phyloP scores from a whole-genome alignment of 2,888 invertebrate species.

The Machimus rusticus region DNA sequence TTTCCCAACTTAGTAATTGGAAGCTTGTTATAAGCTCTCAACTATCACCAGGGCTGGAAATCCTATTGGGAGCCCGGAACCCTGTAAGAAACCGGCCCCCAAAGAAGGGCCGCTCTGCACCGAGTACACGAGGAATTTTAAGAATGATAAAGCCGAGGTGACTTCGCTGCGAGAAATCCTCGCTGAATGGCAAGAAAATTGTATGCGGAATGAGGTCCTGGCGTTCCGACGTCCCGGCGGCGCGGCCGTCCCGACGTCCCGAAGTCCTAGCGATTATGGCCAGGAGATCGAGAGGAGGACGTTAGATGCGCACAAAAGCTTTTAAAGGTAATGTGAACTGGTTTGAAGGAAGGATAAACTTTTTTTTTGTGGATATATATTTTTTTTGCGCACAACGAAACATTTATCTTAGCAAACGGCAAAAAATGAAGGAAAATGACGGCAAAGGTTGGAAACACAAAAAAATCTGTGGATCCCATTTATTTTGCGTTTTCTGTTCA shows the following conservation, averaged over 20 bases:
- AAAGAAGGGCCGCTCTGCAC: neutral
- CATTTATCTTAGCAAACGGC: conserved; percentile 36
- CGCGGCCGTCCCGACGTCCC: too few relatives aligned
- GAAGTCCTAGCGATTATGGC: neutral
- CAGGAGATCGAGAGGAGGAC: neutral
- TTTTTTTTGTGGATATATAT: neutral
- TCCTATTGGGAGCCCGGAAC: neutral
- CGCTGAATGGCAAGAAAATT: neutral
- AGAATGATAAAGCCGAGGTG: neutral
- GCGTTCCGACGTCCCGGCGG: too few relatives aligned
- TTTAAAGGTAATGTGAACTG: conserved; percentile 35
- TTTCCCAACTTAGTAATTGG: conserved; percentile 24
- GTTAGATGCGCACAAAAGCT: conserved; percentile 14
- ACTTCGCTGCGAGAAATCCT: neutral
- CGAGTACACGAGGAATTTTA: neutral
- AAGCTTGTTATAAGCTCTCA: conserved; percentile 30
- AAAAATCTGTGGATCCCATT: conserved; percentile 37
- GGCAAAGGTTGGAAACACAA: conserved; percentile 29
- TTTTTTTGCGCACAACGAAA: conserved; percentile 20
- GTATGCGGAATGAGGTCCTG: neutral
- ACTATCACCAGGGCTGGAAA: conserved; percentile 26
- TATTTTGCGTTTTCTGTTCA: conserved; percentile 39
- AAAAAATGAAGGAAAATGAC: conserved; percentile 32
- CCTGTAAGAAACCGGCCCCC: neutral
- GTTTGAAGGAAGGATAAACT: conserved; percentile 36